Base-by-base conservation (phyloP, 2,888 invertebrate genomes). In the Hirtodrosophila duncani region DNA sequence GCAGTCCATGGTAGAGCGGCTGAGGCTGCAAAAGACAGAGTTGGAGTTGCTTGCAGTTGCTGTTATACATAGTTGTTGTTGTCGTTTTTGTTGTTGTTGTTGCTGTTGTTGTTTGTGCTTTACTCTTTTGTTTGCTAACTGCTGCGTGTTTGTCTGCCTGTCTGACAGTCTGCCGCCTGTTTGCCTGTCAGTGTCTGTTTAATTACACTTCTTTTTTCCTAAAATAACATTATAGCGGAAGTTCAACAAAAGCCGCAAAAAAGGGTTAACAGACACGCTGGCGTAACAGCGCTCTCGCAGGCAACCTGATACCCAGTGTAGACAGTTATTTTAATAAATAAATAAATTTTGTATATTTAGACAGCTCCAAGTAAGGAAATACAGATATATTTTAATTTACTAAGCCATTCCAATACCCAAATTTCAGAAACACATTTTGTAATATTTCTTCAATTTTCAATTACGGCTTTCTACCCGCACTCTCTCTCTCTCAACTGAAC, bases 181-280 rank as follows among this genome's bases (percentile, higher is more conserved):
- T 26, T 23, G 30, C 14, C 21, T 37, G 33, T 30, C 37, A 24
- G 48, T 29, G 51, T 61, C 51, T 53, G 78, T 67, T 71, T 71
- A 80, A 71, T 71, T 80, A 77, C 72, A 71, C 57, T 60, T 72
- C 64, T 63, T 74, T 67, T 66, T 80, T 31, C 61, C 31, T 57
- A 49, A 58, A 71, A 71, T 27, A 9, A 24, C 37, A 70, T 62
- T 58, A 60, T 71, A 71, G 81, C 71, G 71, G 71, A 71, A 77
- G 80, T 71, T 67, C 52, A 71, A 77, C 68, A 71, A 80, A 80
- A 71, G 78, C 81, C 77, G 77, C 68, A 75, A 55, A 62, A 59
- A 71, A 52, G 60, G 67, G n/a, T n/a, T n/a, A n/a, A n/a, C n/a
- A n/a, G n/a, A n/a, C n/a, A n/a, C n/a, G n/a, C n/a, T n/a, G n/a